These are phyloP conservation scores for Corythornis leucogaster DNA, from an alignment of 2,797 vertebrate genomes.

Conservation along the genomic window DNA sequence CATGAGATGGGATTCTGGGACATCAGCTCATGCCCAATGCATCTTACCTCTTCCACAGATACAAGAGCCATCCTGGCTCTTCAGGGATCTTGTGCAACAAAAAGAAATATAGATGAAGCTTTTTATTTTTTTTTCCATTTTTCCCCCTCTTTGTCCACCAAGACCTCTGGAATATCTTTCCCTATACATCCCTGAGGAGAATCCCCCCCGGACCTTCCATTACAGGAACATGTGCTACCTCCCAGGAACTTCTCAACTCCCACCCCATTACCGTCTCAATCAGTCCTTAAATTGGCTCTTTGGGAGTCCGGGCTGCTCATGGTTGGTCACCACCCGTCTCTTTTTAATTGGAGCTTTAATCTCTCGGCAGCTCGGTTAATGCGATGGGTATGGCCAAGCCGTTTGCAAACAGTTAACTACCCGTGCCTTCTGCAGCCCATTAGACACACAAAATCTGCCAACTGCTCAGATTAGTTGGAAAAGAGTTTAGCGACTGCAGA, in stretches of 20 bases:
- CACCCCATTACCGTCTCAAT: background rate
- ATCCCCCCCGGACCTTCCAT: fast-evolving
- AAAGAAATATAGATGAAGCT: background rate
- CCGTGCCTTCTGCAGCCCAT: slow-evolving; percentile 15
- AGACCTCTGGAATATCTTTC: background rate
- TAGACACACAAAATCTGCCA: slow-evolving; percentile 60
- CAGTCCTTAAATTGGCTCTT: slow-evolving; percentile 13
- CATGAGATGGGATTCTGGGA: background rate
- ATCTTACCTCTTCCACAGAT: background rate
- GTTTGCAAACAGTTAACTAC: slow-evolving; percentile 61
- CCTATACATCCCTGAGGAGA: background rate
- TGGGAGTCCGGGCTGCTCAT: background rate
- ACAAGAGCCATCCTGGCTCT: background rate
- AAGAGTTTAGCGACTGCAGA: background rate
- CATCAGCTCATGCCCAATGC: background rate
- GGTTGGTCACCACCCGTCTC: slow-evolving; percentile 32
- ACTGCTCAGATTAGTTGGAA: slow-evolving; percentile 31
- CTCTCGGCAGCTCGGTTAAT: slow-evolving; percentile 3
- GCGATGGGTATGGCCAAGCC: slow-evolving; percentile 40
- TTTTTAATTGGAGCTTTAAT: slow-evolving; percentile 66
- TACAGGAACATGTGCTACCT: background rate
- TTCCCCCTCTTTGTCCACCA: background rate
- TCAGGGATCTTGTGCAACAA: background rate
- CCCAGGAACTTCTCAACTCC: background rate
- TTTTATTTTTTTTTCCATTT: background rate